Evolutionary conservation across 2,888 invertebrate genomes (phyloP).

Genomic region (Philonicus albiceps): DNA sequence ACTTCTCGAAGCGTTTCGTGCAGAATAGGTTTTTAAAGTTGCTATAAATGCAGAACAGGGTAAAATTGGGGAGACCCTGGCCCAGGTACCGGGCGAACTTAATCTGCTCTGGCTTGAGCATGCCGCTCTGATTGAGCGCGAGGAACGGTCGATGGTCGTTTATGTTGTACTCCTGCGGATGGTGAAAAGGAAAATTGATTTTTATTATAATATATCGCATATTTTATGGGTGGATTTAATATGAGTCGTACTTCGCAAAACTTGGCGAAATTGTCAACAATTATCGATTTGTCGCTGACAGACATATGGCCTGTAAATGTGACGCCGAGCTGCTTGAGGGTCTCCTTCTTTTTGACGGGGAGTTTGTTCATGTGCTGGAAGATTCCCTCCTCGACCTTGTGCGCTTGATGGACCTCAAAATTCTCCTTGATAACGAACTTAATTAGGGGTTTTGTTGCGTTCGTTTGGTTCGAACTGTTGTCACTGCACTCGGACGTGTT

Average conservation of each 20-base stretch:
- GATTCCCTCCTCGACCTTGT: conserved; percentile 63
- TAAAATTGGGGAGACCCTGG: conserved; percentile 62
- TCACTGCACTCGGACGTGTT: conserved; percentile 41
- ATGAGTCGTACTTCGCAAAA: conserved; percentile 59
- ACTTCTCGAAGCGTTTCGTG: conserved; percentile 64
- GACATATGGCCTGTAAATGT: conserved; percentile 63
- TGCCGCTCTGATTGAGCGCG: conserved; percentile 61
- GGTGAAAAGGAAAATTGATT: not conserved
- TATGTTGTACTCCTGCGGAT: conserved; percentile 59
- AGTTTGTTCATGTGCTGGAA: conserved; percentile 63
- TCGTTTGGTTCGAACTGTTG: conserved; percentile 37
- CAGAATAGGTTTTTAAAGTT: conserved; percentile 63
- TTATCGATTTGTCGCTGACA: conserved; percentile 62
- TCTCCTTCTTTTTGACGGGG: conserved; percentile 62
- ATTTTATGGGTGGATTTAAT: not conserved
- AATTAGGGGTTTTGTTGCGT: conserved; percentile 55
- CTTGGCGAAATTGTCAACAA: conserved; percentile 62
- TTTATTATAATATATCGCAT: not conserved
- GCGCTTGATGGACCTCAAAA: conserved; percentile 62
- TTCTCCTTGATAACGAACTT: conserved; percentile 61
- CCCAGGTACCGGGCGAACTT: conserved; percentile 63
- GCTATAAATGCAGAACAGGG: conserved; percentile 64
- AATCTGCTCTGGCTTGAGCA: conserved; percentile 62
- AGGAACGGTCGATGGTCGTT: conserved; percentile 62
- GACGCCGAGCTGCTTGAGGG: conserved; percentile 60